Evolutionary conservation across 2,113 vertebrate species (phyloP).

Genomic region (Epinephelus lanceolatus): DNA sequence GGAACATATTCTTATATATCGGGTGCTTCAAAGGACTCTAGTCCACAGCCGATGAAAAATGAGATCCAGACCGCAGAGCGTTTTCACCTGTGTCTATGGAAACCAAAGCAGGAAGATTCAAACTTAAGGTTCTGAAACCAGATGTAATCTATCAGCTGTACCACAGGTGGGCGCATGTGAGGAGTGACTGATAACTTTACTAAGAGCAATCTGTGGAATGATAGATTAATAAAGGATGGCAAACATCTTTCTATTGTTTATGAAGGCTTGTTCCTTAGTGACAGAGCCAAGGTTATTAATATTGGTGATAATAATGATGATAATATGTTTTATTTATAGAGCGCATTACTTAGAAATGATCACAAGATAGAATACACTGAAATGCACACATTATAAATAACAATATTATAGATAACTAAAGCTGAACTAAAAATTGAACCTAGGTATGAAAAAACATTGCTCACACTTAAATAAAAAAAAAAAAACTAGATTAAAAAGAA

Average conservation of each 20-base stretch:
- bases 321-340: too few species aligned
- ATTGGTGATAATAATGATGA: too few species aligned
- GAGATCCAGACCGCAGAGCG: slow-evolving; percentile 49
- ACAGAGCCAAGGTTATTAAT: not conserved
- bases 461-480: too few species aligned
- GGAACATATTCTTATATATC: not conserved
- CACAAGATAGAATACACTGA: too few species aligned
- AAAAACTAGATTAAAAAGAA: too few species aligned
- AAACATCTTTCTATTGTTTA: not conserved
- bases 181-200: slow-evolving; percentile 31
- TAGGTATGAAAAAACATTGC: too few species aligned
- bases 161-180: slow-evolving; percentile 52
- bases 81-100: slow-evolving; percentile 51
- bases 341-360: too few species aligned
- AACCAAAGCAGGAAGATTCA: slow-evolving; percentile 43
- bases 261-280: not conserved
- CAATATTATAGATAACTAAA: too few species aligned
- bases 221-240: slow-evolving; percentile 20
- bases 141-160: slow-evolving; percentile 45
- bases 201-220: slow-evolving; percentile 25
- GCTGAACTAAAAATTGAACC: too few species aligned
- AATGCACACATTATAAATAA: too few species aligned
- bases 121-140: slow-evolving; percentile 34
- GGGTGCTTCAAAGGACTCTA: slow-evolving; percentile 47
- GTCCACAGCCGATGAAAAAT: slow-evolving; percentile 45